Base-by-base conservation (phyloP, 2,888 invertebrate genomes). In the Limenitis camilla region DNA sequence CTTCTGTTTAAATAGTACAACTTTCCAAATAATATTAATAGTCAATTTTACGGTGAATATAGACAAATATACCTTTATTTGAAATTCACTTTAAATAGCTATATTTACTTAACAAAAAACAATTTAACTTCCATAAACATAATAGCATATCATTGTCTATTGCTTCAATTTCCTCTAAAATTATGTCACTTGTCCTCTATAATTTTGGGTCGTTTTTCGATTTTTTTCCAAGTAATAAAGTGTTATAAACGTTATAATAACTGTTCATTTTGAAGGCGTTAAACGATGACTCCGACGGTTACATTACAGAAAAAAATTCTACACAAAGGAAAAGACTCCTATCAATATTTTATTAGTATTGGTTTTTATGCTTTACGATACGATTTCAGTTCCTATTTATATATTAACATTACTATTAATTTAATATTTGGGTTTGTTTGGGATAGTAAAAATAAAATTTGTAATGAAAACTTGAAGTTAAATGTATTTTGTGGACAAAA, bases 181-280 rank as follows among this genome's bases (percentile, higher is more conserved):
- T 51, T 51, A 45, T 51, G 50, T 51, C 50, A 51, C 40, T 45
- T 47, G 28, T 7, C 33, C 38, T 39, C 44, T 19, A 30, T 50
- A 40, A 45, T 51, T 51, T 50, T 4, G 11, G 27, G 38, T 28
- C 27, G n/a, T 42, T 11, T 32, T 32, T 39, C n/a, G 33, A 35
- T n/a, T 40, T 39, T 44, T 5, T 6, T 5, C n/a, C 40, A 29
- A 42, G 19, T 29, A 36, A 36, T 8, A 11, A n/a, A 33, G 44
- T 45, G 44, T 35, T 30, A 40, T 33, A 50, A 44, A 40, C 19
- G 30, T 36, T n/a, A 9, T 39, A 45, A 51, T 40, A 40, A 33
- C 38, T 45, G 40, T 28, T 30, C 35, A 31, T 51, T 45, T 39
- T 30, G 27, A n/a, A 51, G 50, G 50, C 50, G 50, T 51, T 27